phyloP scores from a whole-genome alignment of 2,888 invertebrate genomes.

The Ypsolopha sequella region DNA sequence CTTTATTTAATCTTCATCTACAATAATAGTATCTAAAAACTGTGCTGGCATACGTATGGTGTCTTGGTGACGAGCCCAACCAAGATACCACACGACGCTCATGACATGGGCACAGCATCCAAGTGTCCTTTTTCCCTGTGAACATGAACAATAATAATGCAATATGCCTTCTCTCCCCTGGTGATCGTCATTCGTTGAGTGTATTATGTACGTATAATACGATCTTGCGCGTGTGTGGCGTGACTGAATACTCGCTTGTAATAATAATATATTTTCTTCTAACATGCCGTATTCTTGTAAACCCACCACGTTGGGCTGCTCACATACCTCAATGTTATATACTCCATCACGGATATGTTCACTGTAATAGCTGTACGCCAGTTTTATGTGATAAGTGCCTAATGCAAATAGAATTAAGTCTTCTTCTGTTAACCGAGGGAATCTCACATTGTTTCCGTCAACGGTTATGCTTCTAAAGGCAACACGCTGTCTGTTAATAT shows the following conservation, averaged over 20 bases:
- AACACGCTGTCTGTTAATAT: slow-evolving; percentile 5
- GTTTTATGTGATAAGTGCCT: slow-evolving; percentile 8
- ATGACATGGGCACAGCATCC: slow-evolving; percentile 8
- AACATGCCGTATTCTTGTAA: neutral
- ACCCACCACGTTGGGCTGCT: neutral
- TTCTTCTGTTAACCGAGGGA: slow-evolving; percentile 7
- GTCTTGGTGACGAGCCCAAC: slow-evolving; percentile 10
- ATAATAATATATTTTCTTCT: slow-evolving; percentile 5
- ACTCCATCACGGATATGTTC: slow-evolving; percentile 8
- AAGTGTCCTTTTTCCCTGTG: slow-evolving; percentile 7
- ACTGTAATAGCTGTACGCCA: slow-evolving; percentile 5
- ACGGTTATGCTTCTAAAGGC: slow-evolving; percentile 4
- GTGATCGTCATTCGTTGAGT: slow-evolving; percentile 1
- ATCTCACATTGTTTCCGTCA: slow-evolving; percentile 2
- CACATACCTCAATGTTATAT: slow-evolving; percentile 7
- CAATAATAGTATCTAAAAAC: slow-evolving; percentile 5
- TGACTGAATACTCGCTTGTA: slow-evolving; percentile 6
- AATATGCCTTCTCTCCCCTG: slow-evolving; percentile 1
- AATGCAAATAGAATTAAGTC: slow-evolving; percentile 4
- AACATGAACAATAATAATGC: slow-evolving; percentile 4
- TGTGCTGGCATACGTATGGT: slow-evolving; percentile 4
- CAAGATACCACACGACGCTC: slow-evolving; percentile 4
- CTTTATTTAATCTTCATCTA: neutral
- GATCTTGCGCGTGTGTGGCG: slow-evolving; percentile 6
- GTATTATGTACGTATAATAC: neutral